Evolutionary conservation across 2,113 vertebrate genomes (phyloP).

Genomic region (Puffinus mauretanicus): DNA sequence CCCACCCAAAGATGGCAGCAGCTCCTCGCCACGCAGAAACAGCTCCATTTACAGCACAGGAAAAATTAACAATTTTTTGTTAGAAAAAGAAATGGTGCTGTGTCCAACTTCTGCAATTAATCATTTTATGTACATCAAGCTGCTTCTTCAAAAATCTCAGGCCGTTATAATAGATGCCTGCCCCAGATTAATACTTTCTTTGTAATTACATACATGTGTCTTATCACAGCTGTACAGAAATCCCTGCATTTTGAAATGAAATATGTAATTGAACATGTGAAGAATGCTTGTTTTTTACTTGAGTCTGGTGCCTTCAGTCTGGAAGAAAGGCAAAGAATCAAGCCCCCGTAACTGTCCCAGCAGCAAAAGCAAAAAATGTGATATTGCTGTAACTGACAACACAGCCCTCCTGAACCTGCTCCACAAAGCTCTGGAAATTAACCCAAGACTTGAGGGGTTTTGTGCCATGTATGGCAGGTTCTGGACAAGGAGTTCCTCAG

Average conservation of each 20-base stretch:
- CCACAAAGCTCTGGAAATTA: not conserved
- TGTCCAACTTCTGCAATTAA: not conserved
- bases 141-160: not conserved
- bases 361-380: not conserved
- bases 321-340: not conserved
- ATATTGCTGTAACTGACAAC: not conserved
- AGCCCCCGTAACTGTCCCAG: too few species aligned
- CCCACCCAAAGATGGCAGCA: not conserved
- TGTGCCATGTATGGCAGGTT: not conserved
- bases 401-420: too few species aligned
- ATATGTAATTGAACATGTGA: accelerated
- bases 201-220: accelerated
- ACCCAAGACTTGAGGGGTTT: too few species aligned
- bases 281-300: not conserved
- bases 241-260: accelerated
- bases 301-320: not conserved
- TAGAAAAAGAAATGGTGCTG: not conserved
- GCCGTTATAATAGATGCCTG: accelerated
- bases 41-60: not conserved
- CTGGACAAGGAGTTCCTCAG: not conserved
- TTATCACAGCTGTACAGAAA: not conserved
- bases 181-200: accelerated
- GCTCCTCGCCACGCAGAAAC: not conserved
- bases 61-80: not conserved
- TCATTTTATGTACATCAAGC: accelerated